A percentile compares a stretch with the other conserved stretches of the same genome.
These are phyloP conservation scores for Tenebrio molitor DNA, from an alignment of 1,140 invertebrate species.

Conservation along the genomic window DNA sequence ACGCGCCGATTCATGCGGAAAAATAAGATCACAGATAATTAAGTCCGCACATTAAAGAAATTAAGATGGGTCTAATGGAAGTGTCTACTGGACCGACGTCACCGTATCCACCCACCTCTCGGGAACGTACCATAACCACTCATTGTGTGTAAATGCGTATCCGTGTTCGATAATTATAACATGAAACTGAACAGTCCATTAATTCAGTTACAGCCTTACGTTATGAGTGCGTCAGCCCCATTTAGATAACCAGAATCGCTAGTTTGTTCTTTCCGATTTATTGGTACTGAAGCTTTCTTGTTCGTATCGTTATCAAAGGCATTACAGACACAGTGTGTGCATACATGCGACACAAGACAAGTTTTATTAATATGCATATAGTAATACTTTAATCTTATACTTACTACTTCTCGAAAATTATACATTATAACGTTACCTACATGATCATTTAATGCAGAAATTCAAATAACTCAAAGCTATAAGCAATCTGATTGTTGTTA, in stretches of 20 bases:
- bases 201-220: conserved; percentile 56
- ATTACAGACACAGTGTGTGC: too few relatives aligned
- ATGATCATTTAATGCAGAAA: too few relatives aligned
- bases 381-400: too few relatives aligned
- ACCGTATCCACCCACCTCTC: conserved; percentile 49
- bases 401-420: too few relatives aligned
- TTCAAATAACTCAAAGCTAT: too few relatives aligned
- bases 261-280: conserved; percentile 20
- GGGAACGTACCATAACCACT: conserved; percentile 52
- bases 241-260: conserved; percentile 28
- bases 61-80: conserved; percentile 33
- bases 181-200: conserved; percentile 60
- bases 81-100: conserved; percentile 34
- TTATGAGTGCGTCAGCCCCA: conserved; percentile 43
- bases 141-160: conserved; percentile 62
- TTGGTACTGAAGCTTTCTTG: conserved; percentile 5
- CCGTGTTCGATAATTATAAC: conserved; percentile 62
- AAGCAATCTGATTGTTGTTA: too few relatives aligned
- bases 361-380: too few relatives aligned
- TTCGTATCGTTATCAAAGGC: conserved; percentile 2
- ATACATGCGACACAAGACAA: too few relatives aligned
- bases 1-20: conserved; percentile 24
- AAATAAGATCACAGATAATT: conserved; percentile 33
- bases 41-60: not conserved
- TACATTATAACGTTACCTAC: too few relatives aligned